Evolutionary conservation across 2,888 invertebrate species (phyloP), one percentile per base, ranked within the genome.

Genomic region (Lithophane leautieri): DNA sequence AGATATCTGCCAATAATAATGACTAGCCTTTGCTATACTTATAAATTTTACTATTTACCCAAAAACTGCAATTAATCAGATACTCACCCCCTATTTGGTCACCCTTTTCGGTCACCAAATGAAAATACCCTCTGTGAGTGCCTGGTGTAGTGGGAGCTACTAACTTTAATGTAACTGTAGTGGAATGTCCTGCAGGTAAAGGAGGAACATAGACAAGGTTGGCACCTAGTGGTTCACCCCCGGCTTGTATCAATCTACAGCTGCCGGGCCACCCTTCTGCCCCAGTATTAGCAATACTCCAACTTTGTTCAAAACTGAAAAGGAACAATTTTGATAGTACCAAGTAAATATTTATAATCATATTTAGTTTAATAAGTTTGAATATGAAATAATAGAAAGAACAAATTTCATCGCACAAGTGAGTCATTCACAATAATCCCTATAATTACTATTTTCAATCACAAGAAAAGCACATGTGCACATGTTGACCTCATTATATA

Each of bases 251-350:
- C 88, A 99, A 94, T 92, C 97, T 98, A 94, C 99, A 98, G 83
- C 98, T 98, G 19, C 97, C 97, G 0, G 99, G 99, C 99, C 99
- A 99, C 28, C 97, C 92, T 87, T 98, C 98, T 40, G 97, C 97
- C 16, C 99, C 99, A 89, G 97, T 98, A 94, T 99, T 99, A 92
- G 98, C 97, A 87, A 99, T 97, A 89, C 97, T 97, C 99, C 99
- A 99, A 68, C 97, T 97, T 96, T 99, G 99, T 90, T 98, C 97
- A 95, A 99, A 99, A 92, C 97, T 98, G 91, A 85, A 91, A 70
- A 80, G 9, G 14, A 54, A 25, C 2, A 6, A 22, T 40, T 44
- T 50, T 28, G 19, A 22, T 40, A 40, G 0, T n/a, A 54, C 11
- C 9, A 50, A 25, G n/a, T 34, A 22, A 52, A 34, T 4, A 28